Conservation (phyloP, 2,888 invertebrate genomes). For the Nomada ferruginata region DNA sequence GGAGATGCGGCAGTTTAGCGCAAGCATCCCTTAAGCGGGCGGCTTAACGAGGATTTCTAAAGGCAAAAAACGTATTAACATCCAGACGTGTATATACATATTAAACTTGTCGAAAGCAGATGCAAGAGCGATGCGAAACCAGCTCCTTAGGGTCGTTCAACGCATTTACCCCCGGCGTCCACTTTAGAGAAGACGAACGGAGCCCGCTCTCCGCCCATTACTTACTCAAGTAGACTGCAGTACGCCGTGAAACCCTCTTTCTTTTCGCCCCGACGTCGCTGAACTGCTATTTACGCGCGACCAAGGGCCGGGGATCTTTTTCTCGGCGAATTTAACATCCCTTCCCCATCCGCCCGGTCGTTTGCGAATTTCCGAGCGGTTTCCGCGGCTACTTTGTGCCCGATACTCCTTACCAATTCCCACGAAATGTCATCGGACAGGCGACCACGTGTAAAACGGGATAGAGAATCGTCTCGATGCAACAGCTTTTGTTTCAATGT, state of each 20-base stretch:
- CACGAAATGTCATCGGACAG: neutral
- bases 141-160: conserved; percentile 47
- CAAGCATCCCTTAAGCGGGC: neutral
- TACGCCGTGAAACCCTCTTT: conserved; percentile 57
- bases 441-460: neutral
- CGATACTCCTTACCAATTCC: neutral
- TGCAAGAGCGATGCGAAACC: conserved; percentile 35
- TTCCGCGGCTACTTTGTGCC: conserved; percentile 17
- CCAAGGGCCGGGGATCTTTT: conserved; percentile 37
- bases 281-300: conserved; percentile 57
- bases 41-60: neutral
- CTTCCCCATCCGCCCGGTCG: neutral
- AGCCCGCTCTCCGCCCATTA: conserved; percentile 60
- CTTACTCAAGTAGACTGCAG: conserved; percentile 59
- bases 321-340: conserved; percentile 46
- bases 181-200: conserved; percentile 57
- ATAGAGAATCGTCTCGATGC: neutral
- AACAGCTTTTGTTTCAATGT: neutral
- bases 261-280: conserved; percentile 47
- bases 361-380: conserved; percentile 35
- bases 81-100: neutral
- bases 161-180: conserved; percentile 56
- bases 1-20: too few relatives aligned
- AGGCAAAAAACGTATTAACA: neutral
- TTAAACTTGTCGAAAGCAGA: conserved; percentile 12